Evolutionary conservation across 2,113 vertebrate genomes (phyloP).

Genomic region (Orcinus orca): DNA sequence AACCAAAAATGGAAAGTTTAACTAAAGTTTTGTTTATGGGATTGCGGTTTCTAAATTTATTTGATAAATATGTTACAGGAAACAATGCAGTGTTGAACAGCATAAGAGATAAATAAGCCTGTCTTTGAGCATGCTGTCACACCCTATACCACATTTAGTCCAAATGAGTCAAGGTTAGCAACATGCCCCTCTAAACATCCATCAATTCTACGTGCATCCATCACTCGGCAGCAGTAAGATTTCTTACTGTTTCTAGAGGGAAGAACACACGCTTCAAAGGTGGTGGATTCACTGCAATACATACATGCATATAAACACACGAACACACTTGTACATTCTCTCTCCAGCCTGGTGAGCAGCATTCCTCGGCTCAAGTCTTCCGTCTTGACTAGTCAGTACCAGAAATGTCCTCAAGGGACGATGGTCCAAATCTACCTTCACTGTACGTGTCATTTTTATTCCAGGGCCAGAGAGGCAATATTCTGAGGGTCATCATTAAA

Average conservation of each 20-base stretch:
- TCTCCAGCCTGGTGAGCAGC: not conserved
- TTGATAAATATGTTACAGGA: not conserved
- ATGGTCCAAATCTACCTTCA: not conserved
- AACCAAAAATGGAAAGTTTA: not conserved
- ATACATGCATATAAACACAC: accelerated
- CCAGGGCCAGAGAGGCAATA: not conserved
- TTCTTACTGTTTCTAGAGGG: not conserved
- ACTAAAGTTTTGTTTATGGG: not conserved
- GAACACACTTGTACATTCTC: not conserved
- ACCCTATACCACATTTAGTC: not conserved
- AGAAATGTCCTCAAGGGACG: not conserved
- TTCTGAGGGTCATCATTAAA: not conserved
- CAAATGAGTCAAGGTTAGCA: not conserved
- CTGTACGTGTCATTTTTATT: not conserved
- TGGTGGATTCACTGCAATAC: no score
- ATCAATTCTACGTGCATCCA: not conserved
- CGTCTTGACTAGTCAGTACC: not conserved
- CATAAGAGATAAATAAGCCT: not conserved
- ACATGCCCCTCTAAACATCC: not conserved
- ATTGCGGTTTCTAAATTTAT: not conserved
- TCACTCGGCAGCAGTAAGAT: not conserved
- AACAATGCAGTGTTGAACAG: not conserved
- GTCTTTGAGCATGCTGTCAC: not conserved
- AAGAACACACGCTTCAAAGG: not conserved
- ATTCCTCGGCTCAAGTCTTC: not conserved